Conservation (phyloP, 2,888 invertebrate species). For the Hypercompe scribonia region DNA sequence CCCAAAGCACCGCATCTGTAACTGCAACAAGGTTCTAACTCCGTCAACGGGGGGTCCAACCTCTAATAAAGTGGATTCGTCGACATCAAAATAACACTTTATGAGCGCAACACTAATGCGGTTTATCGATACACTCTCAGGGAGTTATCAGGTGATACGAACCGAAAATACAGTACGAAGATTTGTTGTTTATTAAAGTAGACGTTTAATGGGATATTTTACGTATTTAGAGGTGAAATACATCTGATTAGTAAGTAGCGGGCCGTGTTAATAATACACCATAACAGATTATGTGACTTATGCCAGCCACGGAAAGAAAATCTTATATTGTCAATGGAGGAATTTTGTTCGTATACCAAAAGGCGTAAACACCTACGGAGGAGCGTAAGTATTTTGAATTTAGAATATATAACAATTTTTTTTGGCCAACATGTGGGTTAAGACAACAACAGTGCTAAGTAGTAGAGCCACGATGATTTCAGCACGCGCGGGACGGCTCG, state of each 20-base stretch:
- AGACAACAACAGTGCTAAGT: too few species aligned
- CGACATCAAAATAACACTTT: conserved; percentile 85
- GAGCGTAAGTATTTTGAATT: not conserved
- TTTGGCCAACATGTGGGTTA: too few species aligned
- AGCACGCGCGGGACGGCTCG: too few species aligned
- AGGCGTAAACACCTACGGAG: not conserved
- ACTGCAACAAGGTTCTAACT: conserved; percentile 74
- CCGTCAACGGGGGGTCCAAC: conserved; percentile 77
- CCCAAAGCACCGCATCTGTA: conserved; percentile 54
- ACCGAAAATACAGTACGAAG: conserved; percentile 56
- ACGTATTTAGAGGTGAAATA: conserved; percentile 40
- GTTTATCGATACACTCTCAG: conserved; percentile 70
- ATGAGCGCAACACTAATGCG: conserved; percentile 77
- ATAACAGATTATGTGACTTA: conserved; percentile 10
- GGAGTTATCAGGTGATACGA: conserved; percentile 61
- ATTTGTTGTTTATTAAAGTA: conserved; percentile 52
- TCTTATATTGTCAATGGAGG: not conserved
- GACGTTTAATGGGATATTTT: conserved; percentile 41
- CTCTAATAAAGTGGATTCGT: conserved; percentile 85
- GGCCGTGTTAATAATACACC: conserved; percentile 6
- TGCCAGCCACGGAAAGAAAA: not conserved
- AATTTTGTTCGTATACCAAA: not conserved
- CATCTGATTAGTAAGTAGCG: conserved; percentile 34
- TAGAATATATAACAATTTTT: not conserved
- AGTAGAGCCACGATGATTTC: too few species aligned